These are phyloP conservation scores for Mythimna loreyi DNA, from an alignment of 2,888 invertebrate genomes.

Conservation along the genomic window DNA sequence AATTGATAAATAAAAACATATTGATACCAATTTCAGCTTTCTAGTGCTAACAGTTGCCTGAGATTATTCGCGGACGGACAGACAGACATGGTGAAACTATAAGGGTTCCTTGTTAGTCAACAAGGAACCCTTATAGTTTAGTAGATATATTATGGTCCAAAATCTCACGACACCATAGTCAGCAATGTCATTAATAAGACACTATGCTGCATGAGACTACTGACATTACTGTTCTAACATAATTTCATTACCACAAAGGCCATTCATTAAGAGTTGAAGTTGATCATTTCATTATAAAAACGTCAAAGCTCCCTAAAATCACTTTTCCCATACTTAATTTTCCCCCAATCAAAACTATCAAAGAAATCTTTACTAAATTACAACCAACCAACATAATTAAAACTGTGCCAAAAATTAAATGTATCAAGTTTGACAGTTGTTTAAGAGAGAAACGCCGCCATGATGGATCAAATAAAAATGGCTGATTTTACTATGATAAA, in stretches of 20 bases:
- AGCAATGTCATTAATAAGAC: neutral
- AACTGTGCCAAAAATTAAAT: neutral
- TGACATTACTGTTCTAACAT: neutral
- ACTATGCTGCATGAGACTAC: neutral
- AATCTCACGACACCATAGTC: neutral
- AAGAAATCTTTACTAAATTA: slow-evolving; percentile 35
- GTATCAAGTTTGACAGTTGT: slow-evolving; percentile 14
- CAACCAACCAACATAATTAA: slow-evolving; percentile 1
- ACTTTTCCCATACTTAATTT: slow-evolving; percentile 15
- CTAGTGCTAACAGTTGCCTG: too few species aligned
- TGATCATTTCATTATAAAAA: neutral
- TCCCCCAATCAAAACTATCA: slow-evolving; percentile 44
- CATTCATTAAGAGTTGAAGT: too few species aligned
- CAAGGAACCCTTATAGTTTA: too few species aligned
- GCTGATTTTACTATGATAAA: neutral
- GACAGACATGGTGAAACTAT: too few species aligned
- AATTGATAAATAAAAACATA: too few species aligned
- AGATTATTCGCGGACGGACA: too few species aligned
- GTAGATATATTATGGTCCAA: too few species aligned
- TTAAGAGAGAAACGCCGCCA: slow-evolving; percentile 2
- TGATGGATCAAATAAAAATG: slow-evolving; percentile 35
- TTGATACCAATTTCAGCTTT: too few species aligned
- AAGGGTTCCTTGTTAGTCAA: too few species aligned
- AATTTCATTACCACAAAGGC: too few species aligned
- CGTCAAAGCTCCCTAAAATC: slow-evolving; percentile 21